Percentiles rank a stretch among this genome's conserved stretches.
Conservation (phyloP, 2,113 vertebrate species). For the Periophthalmodon schlosseri region DNA sequence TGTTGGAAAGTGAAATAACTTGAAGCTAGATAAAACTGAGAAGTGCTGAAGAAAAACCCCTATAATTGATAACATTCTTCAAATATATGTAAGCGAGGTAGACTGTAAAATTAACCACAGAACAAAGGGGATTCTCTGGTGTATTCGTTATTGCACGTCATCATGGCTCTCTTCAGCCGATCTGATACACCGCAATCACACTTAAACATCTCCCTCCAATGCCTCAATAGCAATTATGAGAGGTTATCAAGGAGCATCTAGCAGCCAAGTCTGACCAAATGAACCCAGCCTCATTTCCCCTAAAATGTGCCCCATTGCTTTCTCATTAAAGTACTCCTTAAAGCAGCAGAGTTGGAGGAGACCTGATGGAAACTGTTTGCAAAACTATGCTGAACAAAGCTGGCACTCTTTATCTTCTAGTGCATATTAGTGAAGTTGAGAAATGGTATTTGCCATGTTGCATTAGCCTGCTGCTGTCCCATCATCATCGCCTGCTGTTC, state of each 20-base stretch:
- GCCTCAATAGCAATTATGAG: slow-evolving; percentile 86
- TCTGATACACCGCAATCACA: slow-evolving; percentile 88
- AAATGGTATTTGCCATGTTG: slow-evolving; percentile 69
- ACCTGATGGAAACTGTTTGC: slow-evolving; percentile 47
- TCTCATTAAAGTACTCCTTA: slow-evolving; percentile 82
- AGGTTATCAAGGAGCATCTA: slow-evolving; percentile 96
- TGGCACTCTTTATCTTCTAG: slow-evolving; percentile 71
- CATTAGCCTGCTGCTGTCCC: slow-evolving; percentile 68
- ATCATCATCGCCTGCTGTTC: slow-evolving; percentile 71
- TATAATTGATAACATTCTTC: slow-evolving; percentile 92
- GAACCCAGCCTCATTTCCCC: slow-evolving; percentile 82
- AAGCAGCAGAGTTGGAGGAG: slow-evolving; percentile 29
- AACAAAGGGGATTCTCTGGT: slow-evolving; percentile 88
- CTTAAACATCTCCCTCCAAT: slow-evolving; percentile 86
- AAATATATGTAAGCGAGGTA: slow-evolving; percentile 88
- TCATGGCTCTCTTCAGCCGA: slow-evolving; percentile 86
- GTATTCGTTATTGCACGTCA: slow-evolving; percentile 96
- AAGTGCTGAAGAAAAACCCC: slow-evolving; percentile 72
- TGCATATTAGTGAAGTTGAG: slow-evolving; percentile 55
- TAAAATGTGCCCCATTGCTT: slow-evolving; percentile 74
- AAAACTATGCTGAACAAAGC: slow-evolving; percentile 49
- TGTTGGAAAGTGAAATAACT: slow-evolving; percentile 36
- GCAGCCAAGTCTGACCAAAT: slow-evolving; percentile 80
- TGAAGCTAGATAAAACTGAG: slow-evolving; percentile 50
- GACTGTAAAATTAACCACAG: slow-evolving; percentile 90